A percentile compares a stretch with the other conserved stretches of the same genome.
phyloP scores from a whole-genome alignment of 2,797 vertebrate genomes.

The Discoglossus pictus region DNA sequence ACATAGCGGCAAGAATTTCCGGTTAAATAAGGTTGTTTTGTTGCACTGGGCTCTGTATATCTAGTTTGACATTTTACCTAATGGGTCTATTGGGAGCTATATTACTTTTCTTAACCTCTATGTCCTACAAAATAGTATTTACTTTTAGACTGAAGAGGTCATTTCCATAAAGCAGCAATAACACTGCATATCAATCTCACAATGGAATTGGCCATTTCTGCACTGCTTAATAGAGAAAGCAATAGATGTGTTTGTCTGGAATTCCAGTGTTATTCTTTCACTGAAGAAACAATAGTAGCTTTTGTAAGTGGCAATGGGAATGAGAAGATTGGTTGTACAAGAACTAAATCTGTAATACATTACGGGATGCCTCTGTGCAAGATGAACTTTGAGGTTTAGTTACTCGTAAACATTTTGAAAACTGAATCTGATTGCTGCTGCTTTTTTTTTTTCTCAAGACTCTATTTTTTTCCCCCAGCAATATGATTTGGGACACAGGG shows the following conservation, averaged over 20 bases:
- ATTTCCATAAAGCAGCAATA: slow-evolving; percentile 36
- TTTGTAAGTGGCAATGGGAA: no score
- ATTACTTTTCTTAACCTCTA: slow-evolving; percentile 34
- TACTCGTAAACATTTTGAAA: no score
- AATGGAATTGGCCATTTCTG: slow-evolving; percentile 2
- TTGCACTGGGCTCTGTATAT: slow-evolving; percentile 40
- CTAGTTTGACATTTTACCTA: slow-evolving; percentile 44
- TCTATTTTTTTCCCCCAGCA: no score
- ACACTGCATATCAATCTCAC: slow-evolving; percentile 3
- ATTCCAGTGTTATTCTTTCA: neutral
- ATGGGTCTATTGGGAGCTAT: slow-evolving; percentile 35
- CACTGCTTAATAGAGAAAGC: slow-evolving; percentile 1
- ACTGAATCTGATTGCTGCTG: no score
- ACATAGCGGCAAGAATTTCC: slow-evolving; percentile 21
- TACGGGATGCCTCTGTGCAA: no score
- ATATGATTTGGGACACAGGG: no score
- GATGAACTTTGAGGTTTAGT: no score
- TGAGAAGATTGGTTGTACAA: neutral
- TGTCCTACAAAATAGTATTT: slow-evolving; percentile 35
- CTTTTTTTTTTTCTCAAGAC: no score
- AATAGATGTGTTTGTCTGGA: neutral
- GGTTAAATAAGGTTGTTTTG: slow-evolving; percentile 41
- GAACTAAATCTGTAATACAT: no score
- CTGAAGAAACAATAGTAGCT: neutral
- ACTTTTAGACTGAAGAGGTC: slow-evolving; percentile 23